phyloP scores from a whole-genome alignment of 2,888 invertebrate genomes.

The Drosophila siamana region DNA sequence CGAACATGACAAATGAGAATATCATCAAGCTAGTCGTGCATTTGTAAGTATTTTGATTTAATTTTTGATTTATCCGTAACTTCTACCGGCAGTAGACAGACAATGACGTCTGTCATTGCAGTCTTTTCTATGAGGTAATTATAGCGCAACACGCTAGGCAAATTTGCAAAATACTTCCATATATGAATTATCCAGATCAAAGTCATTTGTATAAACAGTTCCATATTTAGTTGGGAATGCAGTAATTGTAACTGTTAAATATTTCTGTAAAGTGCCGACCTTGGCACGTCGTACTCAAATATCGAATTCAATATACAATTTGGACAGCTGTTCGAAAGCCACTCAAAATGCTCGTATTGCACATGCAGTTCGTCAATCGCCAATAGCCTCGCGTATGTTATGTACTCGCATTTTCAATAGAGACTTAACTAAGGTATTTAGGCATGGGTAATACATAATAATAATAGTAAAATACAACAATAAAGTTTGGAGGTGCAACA shows the following conservation, averaged over 20 bases:
- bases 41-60: slow-evolving; percentile 43
- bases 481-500: neutral
- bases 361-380: slow-evolving; percentile 34
- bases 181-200: slow-evolving; percentile 26
- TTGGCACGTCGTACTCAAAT: slow-evolving; percentile 53
- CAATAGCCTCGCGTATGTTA: slow-evolving; percentile 29
- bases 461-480: neutral
- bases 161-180: slow-evolving; percentile 35
- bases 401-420: slow-evolving; percentile 17
- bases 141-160: slow-evolving; percentile 54
- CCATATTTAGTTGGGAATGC: slow-evolving; percentile 15
- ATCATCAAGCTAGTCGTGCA: slow-evolving; percentile 29
- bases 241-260: slow-evolving; percentile 34
- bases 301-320: slow-evolving; percentile 37
- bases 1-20: slow-evolving; percentile 46
- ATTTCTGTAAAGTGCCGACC: slow-evolving; percentile 26
- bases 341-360: slow-evolving; percentile 33
- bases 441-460: neutral
- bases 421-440: slow-evolving; percentile 23
- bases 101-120: slow-evolving; percentile 44
- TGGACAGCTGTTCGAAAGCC: slow-evolving; percentile 56
- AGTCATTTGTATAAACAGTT: slow-evolving; percentile 12
- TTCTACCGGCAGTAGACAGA: neutral
- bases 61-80: slow-evolving; percentile 22
- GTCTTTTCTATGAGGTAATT: slow-evolving; percentile 61